phyloP scores from a whole-genome alignment of 1,140 invertebrate species.

The Meloidogyne hapla region DNA sequence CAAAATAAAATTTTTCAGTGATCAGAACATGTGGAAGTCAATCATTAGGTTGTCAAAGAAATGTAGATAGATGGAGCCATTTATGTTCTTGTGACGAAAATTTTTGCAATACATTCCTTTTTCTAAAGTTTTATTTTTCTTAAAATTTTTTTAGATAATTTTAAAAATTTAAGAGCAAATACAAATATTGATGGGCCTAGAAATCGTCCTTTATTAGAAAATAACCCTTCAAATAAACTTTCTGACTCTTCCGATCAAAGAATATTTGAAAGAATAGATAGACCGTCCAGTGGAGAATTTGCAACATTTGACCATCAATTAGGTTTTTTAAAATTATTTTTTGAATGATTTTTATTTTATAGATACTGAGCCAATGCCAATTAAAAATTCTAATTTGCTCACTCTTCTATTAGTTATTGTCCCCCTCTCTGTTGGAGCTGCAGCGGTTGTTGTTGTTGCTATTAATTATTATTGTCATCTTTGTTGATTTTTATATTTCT shows the following conservation, averaged over 20 bases:
- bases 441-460: conserved; percentile 47
- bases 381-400: conserved; percentile 38
- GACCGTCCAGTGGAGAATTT: conserved; percentile 34
- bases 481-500: conserved; percentile 32
- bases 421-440: conserved; percentile 52
- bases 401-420: conserved; percentile 49
- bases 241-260: conserved; percentile 16
- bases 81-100: conserved; percentile 45
- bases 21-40: conserved; percentile 55
- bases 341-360: conserved; percentile 7
- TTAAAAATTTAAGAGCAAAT: conserved; percentile 17
- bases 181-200: conserved; percentile 22
- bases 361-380: neutral
- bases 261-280: conserved; percentile 32
- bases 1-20: conserved; percentile 27
- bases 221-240: conserved; percentile 1
- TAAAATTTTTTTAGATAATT: neutral
- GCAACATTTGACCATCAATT: conserved; percentile 22
- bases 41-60: conserved; percentile 46
- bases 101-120: conserved; percentile 54
- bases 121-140: conserved; percentile 21
- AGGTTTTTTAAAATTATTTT: conserved; percentile 26
- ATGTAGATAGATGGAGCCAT: conserved; percentile 46
- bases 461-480: conserved; percentile 56
- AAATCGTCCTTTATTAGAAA: neutral